Evolutionary conservation across 2,113 vertebrate species (phyloP), one percentile per base, ranked within the genome.

Genomic region (Scopus umbretta): DNA sequence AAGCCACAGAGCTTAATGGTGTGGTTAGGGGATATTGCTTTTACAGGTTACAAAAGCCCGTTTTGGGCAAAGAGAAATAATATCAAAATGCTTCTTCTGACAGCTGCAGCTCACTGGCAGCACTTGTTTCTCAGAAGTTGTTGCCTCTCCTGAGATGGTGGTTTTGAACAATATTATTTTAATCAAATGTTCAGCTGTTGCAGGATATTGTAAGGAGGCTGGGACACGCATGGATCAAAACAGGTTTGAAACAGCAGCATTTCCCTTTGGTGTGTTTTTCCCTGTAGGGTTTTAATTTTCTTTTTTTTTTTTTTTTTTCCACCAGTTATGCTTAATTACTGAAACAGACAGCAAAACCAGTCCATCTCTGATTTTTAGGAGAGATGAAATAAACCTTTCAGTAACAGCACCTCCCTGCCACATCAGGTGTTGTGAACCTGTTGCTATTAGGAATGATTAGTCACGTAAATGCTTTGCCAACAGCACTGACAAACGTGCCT

Each of bases 401-500:
- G 68, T 61, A 36, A 16, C 76, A 89, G 76, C 76, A 94, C 84
- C 87, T 94, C 86, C 91, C 92, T 82, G 61, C 29, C 84, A 65
- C 84, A 52, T n/a, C 66, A 59, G 84, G 10, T 61, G 73, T 52
- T 61, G 23, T 49, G 76, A 92, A 78, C 76, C 65, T 91, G 93
- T 12, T 81, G 73, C 36, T 89, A 0, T 72, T 67, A 91, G 66
- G 66, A 96, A 49, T 67, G 72, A 52, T 86, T 82, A 86, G 34
- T 83, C 94, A 86, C 0, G 1, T 2, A 79, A 56, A 23, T 18
- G 21, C 55, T 67, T 38, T 76, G 83, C 27, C 84, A 72, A 30
- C 29, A 70, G 13, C 36, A 8, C 38, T 16, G 40, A 58, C 50
- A 72, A 9, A 25, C 2, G 0, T 29, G 49, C 56, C 47, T 56